A percentile compares a stretch with the other conserved stretches of the same genome.
Evolutionary conservation across 1,140 invertebrate species (phyloP).

Genomic region (Eubasilissa regina): DNA sequence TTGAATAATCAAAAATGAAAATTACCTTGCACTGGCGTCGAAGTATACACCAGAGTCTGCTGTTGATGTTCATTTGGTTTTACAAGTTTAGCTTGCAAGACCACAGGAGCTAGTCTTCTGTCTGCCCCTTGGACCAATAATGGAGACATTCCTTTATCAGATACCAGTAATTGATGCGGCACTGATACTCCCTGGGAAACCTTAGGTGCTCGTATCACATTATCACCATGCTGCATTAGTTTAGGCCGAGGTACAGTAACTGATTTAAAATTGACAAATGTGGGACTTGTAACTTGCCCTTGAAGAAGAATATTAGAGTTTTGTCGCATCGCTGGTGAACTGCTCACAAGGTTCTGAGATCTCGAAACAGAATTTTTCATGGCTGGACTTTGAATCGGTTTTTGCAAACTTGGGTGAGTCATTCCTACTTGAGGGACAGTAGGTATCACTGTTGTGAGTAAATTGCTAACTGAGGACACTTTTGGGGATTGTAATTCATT

Average conservation of each 20-base stretch:
- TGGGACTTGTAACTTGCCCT: constrained; percentile 31
- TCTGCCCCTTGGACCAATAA: constrained; percentile 67
- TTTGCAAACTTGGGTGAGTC: background rate
- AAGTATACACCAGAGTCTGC: constrained; percentile 75
- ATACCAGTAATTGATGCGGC: constrained; percentile 49
- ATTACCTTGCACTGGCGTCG: constrained; percentile 68
- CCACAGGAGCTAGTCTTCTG: constrained; percentile 67
- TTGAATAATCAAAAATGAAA: no score
- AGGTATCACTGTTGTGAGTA: background rate
- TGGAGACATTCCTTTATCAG: constrained; percentile 66
- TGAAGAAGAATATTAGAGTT: constrained; percentile 48
- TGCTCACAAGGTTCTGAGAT: constrained; percentile 27
- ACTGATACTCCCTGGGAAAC: constrained; percentile 2
- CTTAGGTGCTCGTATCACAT: background rate
- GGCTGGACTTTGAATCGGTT: background rate
- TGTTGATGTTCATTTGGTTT: constrained; percentile 63
- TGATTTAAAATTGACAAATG: constrained; percentile 51
- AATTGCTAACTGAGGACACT: background rate
- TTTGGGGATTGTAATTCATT: constrained; percentile 22
- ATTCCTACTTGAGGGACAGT: constrained; percentile 9
- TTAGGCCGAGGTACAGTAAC: constrained; percentile 34
- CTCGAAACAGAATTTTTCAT: background rate
- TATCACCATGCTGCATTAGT: constrained; percentile 29
- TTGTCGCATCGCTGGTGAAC: background rate
- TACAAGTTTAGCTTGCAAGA: constrained; percentile 69